Percentiles rank a stretch among this genome's conserved stretches.
Evolutionary conservation across 2,113 vertebrate genomes (phyloP).

Genomic region (Mesembrinibis cayennensis): DNA sequence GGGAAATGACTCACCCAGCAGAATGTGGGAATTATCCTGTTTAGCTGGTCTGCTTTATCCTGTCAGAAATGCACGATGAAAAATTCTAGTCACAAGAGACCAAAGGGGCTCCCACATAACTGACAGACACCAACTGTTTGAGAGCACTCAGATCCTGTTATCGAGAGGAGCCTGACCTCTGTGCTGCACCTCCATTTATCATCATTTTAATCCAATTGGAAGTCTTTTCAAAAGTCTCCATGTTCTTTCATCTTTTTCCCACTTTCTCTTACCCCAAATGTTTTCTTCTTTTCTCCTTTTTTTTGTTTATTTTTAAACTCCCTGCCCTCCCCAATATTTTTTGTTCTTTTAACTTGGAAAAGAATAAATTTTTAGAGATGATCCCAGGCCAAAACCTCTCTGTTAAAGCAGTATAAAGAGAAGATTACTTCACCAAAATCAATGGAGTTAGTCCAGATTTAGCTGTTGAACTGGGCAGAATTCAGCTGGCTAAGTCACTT

Average conservation of each 20-base stretch:
- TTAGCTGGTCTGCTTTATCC: slow-evolving; percentile 68
- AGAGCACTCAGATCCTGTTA: slow-evolving; percentile 56
- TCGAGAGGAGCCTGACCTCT: slow-evolving; percentile 51
- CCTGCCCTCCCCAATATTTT: neutral
- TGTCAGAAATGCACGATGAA: slow-evolving; percentile 58
- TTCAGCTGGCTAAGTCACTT: neutral
- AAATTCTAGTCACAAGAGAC: slow-evolving; percentile 46
- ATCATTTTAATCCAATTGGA: slow-evolving; percentile 47
- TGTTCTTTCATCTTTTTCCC: slow-evolving; percentile 40
- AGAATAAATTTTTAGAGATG: neutral
- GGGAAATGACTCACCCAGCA: slow-evolving; percentile 74
- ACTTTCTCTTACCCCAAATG: slow-evolving; percentile 29
- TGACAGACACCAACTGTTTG: slow-evolving; percentile 49
- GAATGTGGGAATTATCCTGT: slow-evolving; percentile 73
- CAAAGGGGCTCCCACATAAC: slow-evolving; percentile 10
- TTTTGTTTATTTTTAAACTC: neutral
- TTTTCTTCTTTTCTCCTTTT: neutral
- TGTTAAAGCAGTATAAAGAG: neutral
- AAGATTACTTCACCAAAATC: slow-evolving; percentile 21
- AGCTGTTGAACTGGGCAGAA: neutral
- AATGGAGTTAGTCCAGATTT: neutral
- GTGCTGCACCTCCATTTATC: slow-evolving; percentile 50
- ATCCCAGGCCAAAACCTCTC: neutral
- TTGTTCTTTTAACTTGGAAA: neutral
- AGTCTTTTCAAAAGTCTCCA: slow-evolving; percentile 16